phyloP scores from a whole-genome alignment of 2,888 invertebrate genomes.

The Melanostoma mellinum region DNA sequence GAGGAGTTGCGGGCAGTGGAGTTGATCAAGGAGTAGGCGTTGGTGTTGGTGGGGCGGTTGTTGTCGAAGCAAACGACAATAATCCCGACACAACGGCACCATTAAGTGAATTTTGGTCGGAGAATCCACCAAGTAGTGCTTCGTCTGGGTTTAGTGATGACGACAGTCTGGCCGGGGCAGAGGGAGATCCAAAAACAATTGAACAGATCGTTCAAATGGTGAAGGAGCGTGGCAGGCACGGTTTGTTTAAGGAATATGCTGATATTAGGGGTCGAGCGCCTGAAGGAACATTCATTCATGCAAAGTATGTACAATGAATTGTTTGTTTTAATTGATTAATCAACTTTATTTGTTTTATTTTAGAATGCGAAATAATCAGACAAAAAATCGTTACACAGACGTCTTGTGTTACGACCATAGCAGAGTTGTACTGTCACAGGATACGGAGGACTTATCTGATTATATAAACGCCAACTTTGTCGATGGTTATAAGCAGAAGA shows the following conservation, averaged over 20 bases:
- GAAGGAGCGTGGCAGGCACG: slow-evolving; percentile 89
- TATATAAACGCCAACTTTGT: slow-evolving; percentile 99
- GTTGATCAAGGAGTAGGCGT: slow-evolving; percentile 76
- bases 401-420: slow-evolving; percentile 98
- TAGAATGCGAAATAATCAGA: slow-evolving; percentile 87
- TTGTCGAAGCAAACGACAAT: slow-evolving; percentile 79
- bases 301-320: slow-evolving; percentile 85
- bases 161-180: slow-evolving; percentile 90
- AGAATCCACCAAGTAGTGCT: slow-evolving; percentile 88
- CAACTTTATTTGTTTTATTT: slow-evolving; percentile 46
- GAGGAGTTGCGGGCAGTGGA: slow-evolving; percentile 45
- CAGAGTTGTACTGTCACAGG: slow-evolving; percentile 91
- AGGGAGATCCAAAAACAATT: slow-evolving; percentile 87
- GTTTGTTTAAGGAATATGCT: slow-evolving; percentile 93
- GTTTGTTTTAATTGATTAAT: neutral
- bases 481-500: slow-evolving; percentile 98
- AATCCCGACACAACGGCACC: slow-evolving; percentile 77
- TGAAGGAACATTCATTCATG: slow-evolving; percentile 93
- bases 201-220: slow-evolving; percentile 85
- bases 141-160: slow-evolving; percentile 95
- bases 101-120: slow-evolving; percentile 81
- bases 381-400: slow-evolving; percentile 96
- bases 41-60: slow-evolving; percentile 77
- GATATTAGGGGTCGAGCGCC: slow-evolving; percentile 93
- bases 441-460: slow-evolving; percentile 91